A percentile compares a stretch with the other conserved stretches of the same genome.
Evolutionary conservation across 1,140 invertebrate genomes (phyloP).

Genomic region (Drosophila quadrilineata): DNA sequence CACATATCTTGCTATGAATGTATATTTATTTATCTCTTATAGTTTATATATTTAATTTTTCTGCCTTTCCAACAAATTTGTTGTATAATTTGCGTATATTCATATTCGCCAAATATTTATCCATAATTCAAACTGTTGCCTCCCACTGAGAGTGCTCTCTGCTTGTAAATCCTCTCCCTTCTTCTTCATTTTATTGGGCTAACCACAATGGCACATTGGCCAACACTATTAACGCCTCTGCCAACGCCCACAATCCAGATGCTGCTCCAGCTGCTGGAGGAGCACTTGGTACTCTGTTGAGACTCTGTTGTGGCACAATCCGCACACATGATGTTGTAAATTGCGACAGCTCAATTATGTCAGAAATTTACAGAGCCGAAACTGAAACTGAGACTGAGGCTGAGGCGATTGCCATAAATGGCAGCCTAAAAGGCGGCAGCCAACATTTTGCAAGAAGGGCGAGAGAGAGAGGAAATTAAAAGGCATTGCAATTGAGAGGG

Average conservation of each 20-base stretch:
- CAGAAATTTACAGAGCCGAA: conserved; percentile 44
- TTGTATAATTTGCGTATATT: not conserved
- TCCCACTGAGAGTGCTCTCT: no score
- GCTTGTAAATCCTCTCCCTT: no score
- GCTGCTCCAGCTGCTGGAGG: not conserved
- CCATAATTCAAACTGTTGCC: no score
- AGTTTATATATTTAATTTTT: not conserved
- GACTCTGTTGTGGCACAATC: no score
- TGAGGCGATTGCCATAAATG: conserved; percentile 37
- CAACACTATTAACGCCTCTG: conserved; percentile 28
- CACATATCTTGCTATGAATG: not conserved
- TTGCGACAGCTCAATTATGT: conserved; percentile 58
- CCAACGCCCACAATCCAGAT: no score
- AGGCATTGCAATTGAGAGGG: conserved; percentile 51
- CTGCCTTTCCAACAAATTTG: not conserved
- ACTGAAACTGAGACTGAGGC: no score
- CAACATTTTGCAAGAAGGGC: conserved; percentile 37
- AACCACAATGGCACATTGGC: conserved; percentile 2
- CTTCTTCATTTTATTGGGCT: conserved; percentile 14
- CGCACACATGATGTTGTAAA: conserved; percentile 38
- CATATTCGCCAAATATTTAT: no score
- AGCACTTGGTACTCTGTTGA: not conserved
- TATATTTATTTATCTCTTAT: not conserved
- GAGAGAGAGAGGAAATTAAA: no score
- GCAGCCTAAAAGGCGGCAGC: conserved; percentile 20